A percentile compares a stretch with the other conserved stretches of the same genome.
Conservation (phyloP, 2,888 invertebrate species). For the Campaea margaritaria region DNA sequence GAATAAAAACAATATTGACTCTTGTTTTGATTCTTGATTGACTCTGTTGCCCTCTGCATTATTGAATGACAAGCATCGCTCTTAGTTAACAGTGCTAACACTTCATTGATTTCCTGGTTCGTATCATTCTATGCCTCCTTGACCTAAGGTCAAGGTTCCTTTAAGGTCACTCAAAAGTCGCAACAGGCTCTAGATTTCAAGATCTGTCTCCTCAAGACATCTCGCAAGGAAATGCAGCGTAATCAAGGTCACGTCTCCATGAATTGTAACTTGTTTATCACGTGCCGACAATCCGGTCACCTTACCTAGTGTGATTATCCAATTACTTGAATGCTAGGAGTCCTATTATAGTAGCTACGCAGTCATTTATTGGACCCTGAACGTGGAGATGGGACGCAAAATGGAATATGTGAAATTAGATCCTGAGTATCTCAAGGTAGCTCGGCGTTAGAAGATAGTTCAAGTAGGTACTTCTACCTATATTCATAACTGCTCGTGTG, state of each 20-base stretch:
- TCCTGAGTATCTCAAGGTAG: too few relatives aligned
- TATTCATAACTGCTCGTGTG: too few relatives aligned
- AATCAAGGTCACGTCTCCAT: conserved; percentile 8
- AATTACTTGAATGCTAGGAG: conserved; percentile 34
- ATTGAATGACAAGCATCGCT: too few relatives aligned
- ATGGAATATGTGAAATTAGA: conserved; percentile 9
- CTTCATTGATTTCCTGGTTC: too few relatives aligned
- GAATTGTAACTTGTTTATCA: conserved; percentile 14
- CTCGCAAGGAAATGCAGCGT: conserved; percentile 22
- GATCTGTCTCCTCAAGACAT: conserved; percentile 2
- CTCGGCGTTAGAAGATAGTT: too few relatives aligned
- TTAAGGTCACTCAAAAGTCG: conserved; percentile 13
- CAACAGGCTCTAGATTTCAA: neutral
- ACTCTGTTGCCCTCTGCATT: too few relatives aligned
- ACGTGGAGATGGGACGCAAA: too few relatives aligned
- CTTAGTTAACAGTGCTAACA: too few relatives aligned
- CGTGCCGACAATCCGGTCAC: conserved; percentile 28
- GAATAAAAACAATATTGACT: too few relatives aligned
- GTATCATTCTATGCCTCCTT: neutral
- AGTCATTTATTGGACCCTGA: too few relatives aligned
- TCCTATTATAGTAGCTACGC: neutral
- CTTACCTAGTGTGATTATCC: conserved; percentile 32
- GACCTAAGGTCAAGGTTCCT: conserved; percentile 12
- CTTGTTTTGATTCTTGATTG: too few relatives aligned
- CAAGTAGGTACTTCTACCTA: too few relatives aligned